These are phyloP conservation scores for Geophilus truncorum DNA, from an alignment of 2,888 invertebrate genomes.

Conservation along the genomic window DNA sequence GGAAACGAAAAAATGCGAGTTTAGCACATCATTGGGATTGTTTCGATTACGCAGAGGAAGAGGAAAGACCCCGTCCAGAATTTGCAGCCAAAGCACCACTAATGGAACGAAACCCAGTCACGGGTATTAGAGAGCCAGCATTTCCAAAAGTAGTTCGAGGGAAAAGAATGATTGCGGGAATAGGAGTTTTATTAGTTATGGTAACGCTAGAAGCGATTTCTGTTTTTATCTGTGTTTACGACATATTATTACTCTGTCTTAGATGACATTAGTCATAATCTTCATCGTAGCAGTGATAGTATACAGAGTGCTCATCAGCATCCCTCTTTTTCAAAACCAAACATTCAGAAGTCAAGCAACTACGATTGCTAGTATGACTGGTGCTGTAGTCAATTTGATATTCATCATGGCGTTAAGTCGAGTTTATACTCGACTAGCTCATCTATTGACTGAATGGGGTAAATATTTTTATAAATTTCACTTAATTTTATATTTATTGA, in stretches of 20 bases:
- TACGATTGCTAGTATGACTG: constrained; percentile 53
- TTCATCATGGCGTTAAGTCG: constrained; percentile 56
- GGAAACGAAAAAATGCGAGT: constrained; percentile 56
- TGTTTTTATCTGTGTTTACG: neutral
- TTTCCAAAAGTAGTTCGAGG: constrained; percentile 52
- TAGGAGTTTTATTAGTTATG: constrained; percentile 55
- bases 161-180: constrained; percentile 54
- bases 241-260: constrained; percentile 37
- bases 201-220: too few species aligned
- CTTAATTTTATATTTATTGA: too few species aligned
- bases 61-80: constrained; percentile 56
- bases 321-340: constrained; percentile 53
- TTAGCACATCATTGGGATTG: constrained; percentile 58
- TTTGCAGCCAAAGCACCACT: constrained; percentile 54
- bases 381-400: constrained; percentile 55
- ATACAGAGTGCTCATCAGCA: constrained; percentile 55
- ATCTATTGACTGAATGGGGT: constrained; percentile 57
- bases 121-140: constrained; percentile 55
- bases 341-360: constrained; percentile 51
- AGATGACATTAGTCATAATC: constrained; percentile 55
- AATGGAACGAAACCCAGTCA: constrained; percentile 55
- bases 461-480: too few species aligned
- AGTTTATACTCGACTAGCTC: constrained; percentile 55
- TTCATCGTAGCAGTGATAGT: constrained; percentile 57
- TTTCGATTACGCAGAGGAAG: constrained; percentile 55